Conservation (phyloP, 2,797 vertebrate genomes). For the Cirrhinus molitorella region DNA sequence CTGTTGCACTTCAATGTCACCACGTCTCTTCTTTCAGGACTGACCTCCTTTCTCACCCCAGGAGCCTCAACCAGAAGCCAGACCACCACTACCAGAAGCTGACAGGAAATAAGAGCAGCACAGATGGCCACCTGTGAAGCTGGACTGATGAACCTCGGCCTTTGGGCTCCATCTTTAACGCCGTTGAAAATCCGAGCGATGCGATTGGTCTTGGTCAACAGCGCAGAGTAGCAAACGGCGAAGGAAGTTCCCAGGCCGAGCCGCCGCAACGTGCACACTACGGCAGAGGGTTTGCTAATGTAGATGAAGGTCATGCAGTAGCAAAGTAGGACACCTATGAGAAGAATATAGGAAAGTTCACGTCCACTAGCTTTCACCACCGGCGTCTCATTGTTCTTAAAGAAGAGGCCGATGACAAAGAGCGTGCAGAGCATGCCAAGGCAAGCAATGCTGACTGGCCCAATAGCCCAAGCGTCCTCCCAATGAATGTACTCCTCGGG, state of each 20-base stretch:
- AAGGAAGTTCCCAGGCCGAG: constrained; percentile 94
- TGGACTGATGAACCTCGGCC: constrained; percentile 95
- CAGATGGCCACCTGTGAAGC: constrained; percentile 96
- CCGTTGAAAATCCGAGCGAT: constrained; percentile 96
- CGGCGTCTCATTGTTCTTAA: constrained; percentile 92
- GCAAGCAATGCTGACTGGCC: constrained; percentile 93
- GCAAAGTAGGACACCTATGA: constrained; percentile 95
- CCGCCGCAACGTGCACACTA: constrained; percentile 91
- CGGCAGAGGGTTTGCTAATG: constrained; percentile 92
- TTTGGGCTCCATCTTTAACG: constrained; percentile 91
- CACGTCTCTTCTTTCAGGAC: constrained; percentile 90
- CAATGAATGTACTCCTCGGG: constrained; percentile 97
- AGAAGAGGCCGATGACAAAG: constrained; percentile 89
- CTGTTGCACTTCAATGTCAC: constrained; percentile 97
- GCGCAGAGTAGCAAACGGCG: constrained; percentile 94
- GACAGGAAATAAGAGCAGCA: constrained; percentile 93
- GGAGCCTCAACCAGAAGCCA: constrained; percentile 95
- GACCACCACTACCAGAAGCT: constrained; percentile 90
- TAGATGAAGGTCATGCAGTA: constrained; percentile 98
- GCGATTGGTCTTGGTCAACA: constrained; percentile 97
- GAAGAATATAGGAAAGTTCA: constrained; percentile 95
- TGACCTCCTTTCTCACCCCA: constrained; percentile 92
- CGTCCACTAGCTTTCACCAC: constrained; percentile 97
- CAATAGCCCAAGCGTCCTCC: constrained; percentile 96
- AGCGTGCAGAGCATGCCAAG: constrained; percentile 94